Evolutionary conservation across 1,140 invertebrate species (phyloP), one percentile per base, ranked within the genome.

Genomic region (Brachystomella parvula): DNA sequence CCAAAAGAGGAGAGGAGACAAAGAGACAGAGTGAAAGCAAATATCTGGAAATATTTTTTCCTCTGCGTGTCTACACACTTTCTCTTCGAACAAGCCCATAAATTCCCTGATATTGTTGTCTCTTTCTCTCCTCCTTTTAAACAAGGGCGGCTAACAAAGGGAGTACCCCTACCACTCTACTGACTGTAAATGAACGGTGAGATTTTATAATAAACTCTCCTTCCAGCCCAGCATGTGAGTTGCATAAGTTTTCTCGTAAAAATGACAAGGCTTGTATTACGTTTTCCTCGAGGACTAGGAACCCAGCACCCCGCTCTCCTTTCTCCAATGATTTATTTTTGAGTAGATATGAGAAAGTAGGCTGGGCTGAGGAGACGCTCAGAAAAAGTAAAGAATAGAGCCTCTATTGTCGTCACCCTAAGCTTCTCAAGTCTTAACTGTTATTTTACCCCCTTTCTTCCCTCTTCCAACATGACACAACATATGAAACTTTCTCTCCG

Each of bases 221-320:
- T 19, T 53, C 12, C 9, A 9, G 6, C 21, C 24, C 6, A 31
- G 12, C 15, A 32, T 59, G 26, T 32, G 47, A 47, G 47, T 19
- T 24, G 61, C 61, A 63, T 63, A 63, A 63, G 61, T 63, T 63
- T 63, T 49, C 21, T 33, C 61, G 61, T 47, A 63, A 63, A 63
- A 63, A 17, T 61, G 35, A 47, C 17, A 53, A 53, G 49, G 49
- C 12, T 39, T 6, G 49, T 53, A 9, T 53, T 53, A 53, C 15
- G n/a, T n/a, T n/a, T n/a, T n/a, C 15, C 12, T 17, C 15, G 24
- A 19, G 49, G 49, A 24, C n/a, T n/a, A n/a, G n/a, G n/a, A n/a
- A n/a, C n/a, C n/a, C n/a, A n/a, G n/a, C n/a, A n/a, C n/a, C n/a
- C n/a, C n/a, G n/a, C n/a, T n/a, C n/a, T 44, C 39, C n/a, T 9